Evolutionary conservation across 2,888 invertebrate genomes (phyloP).

Genomic region (Venusia cambrica): DNA sequence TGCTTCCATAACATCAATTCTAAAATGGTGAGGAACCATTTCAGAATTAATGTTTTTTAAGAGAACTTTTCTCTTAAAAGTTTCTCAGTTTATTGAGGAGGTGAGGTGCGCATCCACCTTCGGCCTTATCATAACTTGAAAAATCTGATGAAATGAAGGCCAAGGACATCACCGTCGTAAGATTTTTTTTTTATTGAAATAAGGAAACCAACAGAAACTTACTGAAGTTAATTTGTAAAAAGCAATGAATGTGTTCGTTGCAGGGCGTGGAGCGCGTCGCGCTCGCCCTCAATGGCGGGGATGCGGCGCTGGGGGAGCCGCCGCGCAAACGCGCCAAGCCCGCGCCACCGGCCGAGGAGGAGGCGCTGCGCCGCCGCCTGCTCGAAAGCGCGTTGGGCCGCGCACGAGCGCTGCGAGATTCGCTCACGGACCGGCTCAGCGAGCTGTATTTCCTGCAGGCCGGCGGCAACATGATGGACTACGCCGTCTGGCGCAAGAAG

Average conservation of each 20-base stretch:
- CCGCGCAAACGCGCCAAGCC: conserved; percentile 33
- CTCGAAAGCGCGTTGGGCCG: conserved; percentile 86
- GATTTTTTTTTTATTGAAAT: too few relatives aligned
- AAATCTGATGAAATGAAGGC: too few relatives aligned
- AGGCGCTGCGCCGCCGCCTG: conserved; percentile 83
- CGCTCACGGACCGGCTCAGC: conserved; percentile 87
- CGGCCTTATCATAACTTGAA: too few relatives aligned
- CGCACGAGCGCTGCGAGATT: conserved; percentile 85
- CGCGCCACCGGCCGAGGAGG: conserved; percentile 39
- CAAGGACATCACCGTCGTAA: too few relatives aligned
- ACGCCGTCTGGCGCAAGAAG: conserved; percentile 90
- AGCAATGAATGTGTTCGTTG: conserved; percentile 2
- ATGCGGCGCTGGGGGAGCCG: conserved; percentile 34
- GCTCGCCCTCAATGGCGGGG: conserved; percentile 39
- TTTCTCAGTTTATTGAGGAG: too few relatives aligned
- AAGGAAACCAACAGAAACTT: too few relatives aligned
- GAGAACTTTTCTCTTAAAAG: too few relatives aligned
- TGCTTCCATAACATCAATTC: too few relatives aligned
- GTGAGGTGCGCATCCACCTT: too few relatives aligned
- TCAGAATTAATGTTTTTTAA: too few relatives aligned
- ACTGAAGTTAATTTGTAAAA: too few relatives aligned
- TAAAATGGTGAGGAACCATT: too few relatives aligned
- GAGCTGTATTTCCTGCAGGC: conserved; percentile 94
- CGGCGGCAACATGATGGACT: conserved; percentile 94
- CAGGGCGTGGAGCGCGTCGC: conserved; percentile 61